Base-by-base conservation (phyloP, 2,888 invertebrate species). In the Marronus borbonicus region DNA sequence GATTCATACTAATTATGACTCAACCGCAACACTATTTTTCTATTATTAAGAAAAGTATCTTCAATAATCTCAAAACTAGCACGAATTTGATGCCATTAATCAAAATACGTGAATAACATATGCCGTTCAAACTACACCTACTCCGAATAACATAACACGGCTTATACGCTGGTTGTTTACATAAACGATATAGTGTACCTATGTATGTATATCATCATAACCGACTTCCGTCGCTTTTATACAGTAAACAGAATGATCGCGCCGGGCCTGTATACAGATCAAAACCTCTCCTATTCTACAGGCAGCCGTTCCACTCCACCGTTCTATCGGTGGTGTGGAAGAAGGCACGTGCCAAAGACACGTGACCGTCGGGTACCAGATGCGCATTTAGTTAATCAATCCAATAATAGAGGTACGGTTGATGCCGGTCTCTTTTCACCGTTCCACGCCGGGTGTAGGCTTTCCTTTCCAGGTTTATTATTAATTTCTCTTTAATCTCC, bases 311-410 rank as follows among this genome's bases (percentile, higher is more conserved):
- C 44, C 44, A 44, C 44, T 44, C 44, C 44, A 60, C 28, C 64
- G 31, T 14, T 31, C 64, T 36, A 0, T 36, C 24, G 17, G 50
- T n/a, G 66, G 50, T 31, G 60, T 44, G 70, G 62, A 69, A 77
- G 49, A 62, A 60, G 52, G 77, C 77, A 77, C 77, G 77, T 77
- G 77, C 60, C 36, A 10, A 44, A 44, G 28, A 28, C 77, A 70
- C 77, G 66, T 77, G 77, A 62, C 76, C 55, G 12, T 39, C 76
- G 76, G 28, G 28, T 50, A 60, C 70, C 77, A 77, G 77, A 77
- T 77, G 77, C 44, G 77, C 69, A 70, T 70, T 77, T 62, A 69
- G 77, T 70, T 77, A 77, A 77, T 77, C 70, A 77, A 70, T 62
- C 77, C 50, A 70, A 77, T 70, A 76, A 68, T 55, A 31, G 69